phyloP scores from a whole-genome alignment of 2,888 invertebrate species.

The Poecilobothrus nobilitatus region DNA sequence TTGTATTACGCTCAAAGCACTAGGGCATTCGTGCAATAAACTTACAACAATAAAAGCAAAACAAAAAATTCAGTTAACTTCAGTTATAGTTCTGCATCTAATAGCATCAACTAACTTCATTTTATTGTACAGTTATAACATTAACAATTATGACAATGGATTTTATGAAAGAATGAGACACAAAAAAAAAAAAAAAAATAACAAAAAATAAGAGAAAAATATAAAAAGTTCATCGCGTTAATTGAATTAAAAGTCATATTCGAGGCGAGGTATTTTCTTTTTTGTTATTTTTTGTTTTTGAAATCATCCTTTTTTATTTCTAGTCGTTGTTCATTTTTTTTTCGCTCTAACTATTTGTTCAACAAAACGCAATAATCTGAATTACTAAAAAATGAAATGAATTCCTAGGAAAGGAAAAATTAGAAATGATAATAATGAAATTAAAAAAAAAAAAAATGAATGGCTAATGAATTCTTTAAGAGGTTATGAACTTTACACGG shows the following conservation, averaged over 20 bases:
- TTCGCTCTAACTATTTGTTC: too few relatives aligned
- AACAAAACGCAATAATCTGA: too few relatives aligned
- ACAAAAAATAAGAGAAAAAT: background rate
- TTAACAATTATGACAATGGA: background rate
- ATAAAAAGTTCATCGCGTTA: background rate
- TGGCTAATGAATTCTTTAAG: background rate
- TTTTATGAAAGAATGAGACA: too few relatives aligned
- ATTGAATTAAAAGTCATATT: background rate
- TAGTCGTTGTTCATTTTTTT: too few relatives aligned
- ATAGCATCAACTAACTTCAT: too few relatives aligned
- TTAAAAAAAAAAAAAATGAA: background rate
- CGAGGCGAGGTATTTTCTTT: background rate
- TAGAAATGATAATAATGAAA: background rate
- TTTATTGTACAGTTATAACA: background rate
- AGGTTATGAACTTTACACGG: background rate
- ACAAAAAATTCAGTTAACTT: background rate
- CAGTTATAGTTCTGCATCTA: background rate
- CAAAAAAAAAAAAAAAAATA: too few relatives aligned
- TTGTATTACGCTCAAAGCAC: background rate
- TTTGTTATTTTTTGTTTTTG: too few relatives aligned
- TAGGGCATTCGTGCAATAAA: conserved; percentile 3
- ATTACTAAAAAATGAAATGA: too few relatives aligned
- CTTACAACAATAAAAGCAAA: background rate
- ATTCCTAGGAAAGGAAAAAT: too few relatives aligned
- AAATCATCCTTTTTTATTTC: too few relatives aligned